Conservation (phyloP, 1,140 invertebrate species). For the Drosophila equinoxialis region DNA sequence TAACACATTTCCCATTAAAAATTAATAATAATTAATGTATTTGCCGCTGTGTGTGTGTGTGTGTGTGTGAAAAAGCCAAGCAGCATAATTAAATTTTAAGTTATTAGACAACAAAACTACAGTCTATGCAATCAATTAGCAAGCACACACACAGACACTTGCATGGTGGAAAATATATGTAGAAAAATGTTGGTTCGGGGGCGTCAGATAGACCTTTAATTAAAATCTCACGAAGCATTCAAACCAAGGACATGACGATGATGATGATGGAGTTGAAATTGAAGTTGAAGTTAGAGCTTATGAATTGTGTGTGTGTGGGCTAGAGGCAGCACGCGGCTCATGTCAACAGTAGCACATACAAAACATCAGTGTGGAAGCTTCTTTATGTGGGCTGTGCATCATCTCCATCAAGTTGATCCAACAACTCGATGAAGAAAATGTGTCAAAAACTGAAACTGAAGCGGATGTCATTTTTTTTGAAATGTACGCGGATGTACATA, state of each 20-base stretch:
- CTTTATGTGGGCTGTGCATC: slow-evolving; percentile 45
- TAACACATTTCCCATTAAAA: slow-evolving; percentile 73
- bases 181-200: slow-evolving; percentile 18
- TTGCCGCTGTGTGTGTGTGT: slow-evolving; percentile 18
- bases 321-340: slow-evolving; percentile 39
- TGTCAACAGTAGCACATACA: slow-evolving; percentile 45
- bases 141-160: slow-evolving; percentile 27
- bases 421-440: slow-evolving; percentile 43
- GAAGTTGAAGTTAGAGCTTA: slow-evolving; percentile 22
- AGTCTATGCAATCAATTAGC: slow-evolving; percentile 78
- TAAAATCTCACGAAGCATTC: slow-evolving; percentile 66
- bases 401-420: slow-evolving; percentile 17
- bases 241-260: slow-evolving; percentile 54
- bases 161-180: slow-evolving; percentile 55
- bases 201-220: slow-evolving; percentile 58
- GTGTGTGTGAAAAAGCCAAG: slow-evolving; percentile 27
- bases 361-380: not conserved
- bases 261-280: slow-evolving; percentile 50
- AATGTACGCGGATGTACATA: slow-evolving; percentile 63
- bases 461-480: slow-evolving; percentile 61
- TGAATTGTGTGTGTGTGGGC: slow-evolving; percentile 4
- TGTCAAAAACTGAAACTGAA: slow-evolving; percentile 78
- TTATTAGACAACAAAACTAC: slow-evolving; percentile 66
- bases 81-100: slow-evolving; percentile 73
- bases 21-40: slow-evolving; percentile 53